Conservation (phyloP, 1,140 invertebrate species). For the Dendroctonus valens region DNA sequence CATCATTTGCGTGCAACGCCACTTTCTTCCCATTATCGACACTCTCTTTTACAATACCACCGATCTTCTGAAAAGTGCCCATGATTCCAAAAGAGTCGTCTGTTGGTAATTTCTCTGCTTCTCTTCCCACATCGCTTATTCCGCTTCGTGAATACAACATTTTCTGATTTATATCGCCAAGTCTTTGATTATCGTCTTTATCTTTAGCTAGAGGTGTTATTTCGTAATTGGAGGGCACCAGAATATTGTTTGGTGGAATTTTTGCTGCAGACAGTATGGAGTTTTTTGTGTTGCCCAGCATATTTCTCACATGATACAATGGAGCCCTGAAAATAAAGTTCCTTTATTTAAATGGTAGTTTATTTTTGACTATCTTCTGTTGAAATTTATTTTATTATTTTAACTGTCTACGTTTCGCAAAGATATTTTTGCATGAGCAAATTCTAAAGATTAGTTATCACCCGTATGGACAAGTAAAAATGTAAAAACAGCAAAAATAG, state of each 20-base stretch:
- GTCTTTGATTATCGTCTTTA: neutral
- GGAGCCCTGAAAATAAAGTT: conserved; percentile 29
- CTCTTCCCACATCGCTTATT: neutral
- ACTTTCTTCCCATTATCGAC: conserved; percentile 26
- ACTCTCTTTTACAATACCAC: conserved; percentile 21
- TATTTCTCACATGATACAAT: conserved; percentile 44
- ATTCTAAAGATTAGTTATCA: neutral
- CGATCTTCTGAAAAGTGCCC: conserved; percentile 32
- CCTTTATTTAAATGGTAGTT: no score
- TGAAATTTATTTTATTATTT: no score
- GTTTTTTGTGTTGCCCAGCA: conserved; percentile 44
- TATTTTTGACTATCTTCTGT: no score
- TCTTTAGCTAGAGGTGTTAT: conserved; percentile 28
- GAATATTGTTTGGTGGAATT: conserved; percentile 44
- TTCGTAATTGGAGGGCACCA: conserved; percentile 45
- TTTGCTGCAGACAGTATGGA: conserved; percentile 41
- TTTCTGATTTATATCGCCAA: conserved; percentile 23
- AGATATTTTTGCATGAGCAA: no score
- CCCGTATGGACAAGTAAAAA: no score
- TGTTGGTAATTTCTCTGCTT: neutral
- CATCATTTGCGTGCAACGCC: conserved; percentile 17
- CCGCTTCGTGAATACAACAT: conserved; percentile 22
- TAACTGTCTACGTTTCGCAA: no score
- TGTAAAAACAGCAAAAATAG: no score
- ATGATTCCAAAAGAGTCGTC: conserved; percentile 12